phyloP scores from a whole-genome alignment of 1,140 invertebrate species.

The Macrosteles quadrilineatus region DNA sequence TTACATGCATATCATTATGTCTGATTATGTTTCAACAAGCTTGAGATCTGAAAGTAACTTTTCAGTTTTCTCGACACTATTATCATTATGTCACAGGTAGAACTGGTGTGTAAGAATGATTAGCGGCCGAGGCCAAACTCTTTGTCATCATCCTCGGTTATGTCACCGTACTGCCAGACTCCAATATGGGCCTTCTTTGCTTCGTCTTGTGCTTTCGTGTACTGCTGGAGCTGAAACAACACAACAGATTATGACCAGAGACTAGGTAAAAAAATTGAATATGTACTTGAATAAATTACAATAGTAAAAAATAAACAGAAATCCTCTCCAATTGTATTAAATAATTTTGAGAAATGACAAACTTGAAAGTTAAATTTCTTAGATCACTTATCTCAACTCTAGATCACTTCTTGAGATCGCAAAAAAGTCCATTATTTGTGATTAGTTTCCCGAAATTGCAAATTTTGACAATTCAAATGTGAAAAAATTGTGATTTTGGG shows the following conservation, averaged over 20 bases:
- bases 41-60: background rate
- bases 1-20: constrained; percentile 18
- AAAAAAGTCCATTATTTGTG: too few relatives aligned
- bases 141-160: constrained; percentile 92
- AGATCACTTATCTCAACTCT: too few relatives aligned
- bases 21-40: constrained; percentile 5
- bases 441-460: too few relatives aligned
- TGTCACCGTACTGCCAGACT: constrained; percentile 96
- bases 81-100: background rate
- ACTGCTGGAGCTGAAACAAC: constrained; percentile 69
- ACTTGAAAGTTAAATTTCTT: too few relatives aligned
- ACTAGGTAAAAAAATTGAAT: too few relatives aligned
- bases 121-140: constrained; percentile 53
- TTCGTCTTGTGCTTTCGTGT: constrained; percentile 78
- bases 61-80: background rate
- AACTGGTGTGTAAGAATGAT: background rate
- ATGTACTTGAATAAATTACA: too few relatives aligned
- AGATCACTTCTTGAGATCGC: too few relatives aligned
- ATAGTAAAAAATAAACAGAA: too few relatives aligned
- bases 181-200: constrained; percentile 82
- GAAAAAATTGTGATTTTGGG: too few relatives aligned
- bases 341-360: too few relatives aligned
- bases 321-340: too few relatives aligned
- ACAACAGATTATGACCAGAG: constrained; percentile 36
- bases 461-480: too few relatives aligned